Conservation (phyloP, 2,113 vertebrate genomes). For the Passer montanus region DNA sequence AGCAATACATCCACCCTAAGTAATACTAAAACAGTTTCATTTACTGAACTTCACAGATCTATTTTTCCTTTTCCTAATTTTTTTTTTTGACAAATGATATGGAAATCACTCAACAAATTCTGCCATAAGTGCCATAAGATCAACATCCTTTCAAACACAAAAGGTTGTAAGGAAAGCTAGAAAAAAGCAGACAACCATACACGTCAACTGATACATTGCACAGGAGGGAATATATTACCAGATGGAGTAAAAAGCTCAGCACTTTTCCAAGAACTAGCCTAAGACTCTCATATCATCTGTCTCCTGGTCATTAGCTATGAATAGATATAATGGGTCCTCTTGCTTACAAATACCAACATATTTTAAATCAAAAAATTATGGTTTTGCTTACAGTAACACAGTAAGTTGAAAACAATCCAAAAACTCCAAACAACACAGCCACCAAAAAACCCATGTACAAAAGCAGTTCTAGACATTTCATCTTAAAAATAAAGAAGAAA, state of each 20-base stretch:
- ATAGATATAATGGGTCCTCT: background rate
- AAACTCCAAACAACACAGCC: background rate
- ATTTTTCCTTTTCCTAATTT: background rate
- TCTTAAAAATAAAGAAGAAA: background rate
- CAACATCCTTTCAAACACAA: background rate
- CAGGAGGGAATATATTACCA: background rate
- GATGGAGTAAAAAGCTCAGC: background rate
- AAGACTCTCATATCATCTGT: background rate
- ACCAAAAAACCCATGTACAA: fast-evolving
- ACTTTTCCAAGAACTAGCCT: background rate
- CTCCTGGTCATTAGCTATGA: background rate
- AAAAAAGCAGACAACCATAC: background rate
- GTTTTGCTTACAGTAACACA: background rate
- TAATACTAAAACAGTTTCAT: background rate
- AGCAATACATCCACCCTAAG: background rate
- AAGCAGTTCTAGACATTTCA: background rate
- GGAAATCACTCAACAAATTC: background rate
- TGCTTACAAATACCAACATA: background rate
- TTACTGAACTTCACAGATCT: background rate
- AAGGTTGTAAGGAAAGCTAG: background rate
- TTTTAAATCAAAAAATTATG: background rate
- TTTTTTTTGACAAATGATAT: background rate
- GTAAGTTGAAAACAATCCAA: background rate
- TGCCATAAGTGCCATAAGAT: background rate
- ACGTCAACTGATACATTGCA: background rate